These are phyloP conservation scores for Amyelois transitella DNA, from an alignment of 1,140 invertebrate genomes.

Conservation along the genomic window DNA sequence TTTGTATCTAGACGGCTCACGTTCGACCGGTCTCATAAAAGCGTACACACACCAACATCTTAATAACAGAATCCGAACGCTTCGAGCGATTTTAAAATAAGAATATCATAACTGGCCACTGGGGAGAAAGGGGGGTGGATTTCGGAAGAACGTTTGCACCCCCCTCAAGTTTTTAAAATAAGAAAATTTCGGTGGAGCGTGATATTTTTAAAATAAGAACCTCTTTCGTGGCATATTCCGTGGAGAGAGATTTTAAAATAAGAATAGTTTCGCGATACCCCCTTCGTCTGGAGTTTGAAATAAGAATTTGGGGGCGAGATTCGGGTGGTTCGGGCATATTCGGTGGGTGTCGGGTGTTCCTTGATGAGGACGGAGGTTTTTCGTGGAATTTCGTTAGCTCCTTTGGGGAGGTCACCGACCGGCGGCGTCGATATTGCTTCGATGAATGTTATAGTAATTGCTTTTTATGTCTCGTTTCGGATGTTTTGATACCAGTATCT, in stretches of 20 bases:
- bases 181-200: constrained; percentile 72
- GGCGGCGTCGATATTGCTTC: constrained; percentile 55
- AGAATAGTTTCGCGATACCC: constrained; percentile 72
- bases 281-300: constrained; percentile 69
- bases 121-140: constrained; percentile 42
- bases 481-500: background rate
- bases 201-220: constrained; percentile 73
- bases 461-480: constrained; percentile 14
- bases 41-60: constrained; percentile 54
- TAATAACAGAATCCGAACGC: constrained; percentile 66
- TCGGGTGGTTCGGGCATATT: constrained; percentile 56
- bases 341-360: constrained; percentile 55
- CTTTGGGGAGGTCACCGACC: constrained; percentile 48
- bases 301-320: constrained; percentile 68
- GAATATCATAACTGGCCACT: constrained; percentile 68
- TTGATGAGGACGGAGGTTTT: constrained; percentile 70
- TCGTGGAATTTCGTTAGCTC: constrained; percentile 65
- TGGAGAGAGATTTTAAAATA: constrained; percentile 73
- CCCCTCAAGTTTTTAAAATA: constrained; percentile 65
- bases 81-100: constrained; percentile 68
- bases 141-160: constrained; percentile 66
- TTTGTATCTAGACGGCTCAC: constrained; percentile 41
- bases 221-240: constrained; percentile 72
- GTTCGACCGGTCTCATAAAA: constrained; percentile 41
- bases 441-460: constrained; percentile 65